Evolutionary conservation across 2,797 vertebrate species (phyloP), one percentile per base, ranked within the genome.

Genomic region (Mycteria americana): DNA sequence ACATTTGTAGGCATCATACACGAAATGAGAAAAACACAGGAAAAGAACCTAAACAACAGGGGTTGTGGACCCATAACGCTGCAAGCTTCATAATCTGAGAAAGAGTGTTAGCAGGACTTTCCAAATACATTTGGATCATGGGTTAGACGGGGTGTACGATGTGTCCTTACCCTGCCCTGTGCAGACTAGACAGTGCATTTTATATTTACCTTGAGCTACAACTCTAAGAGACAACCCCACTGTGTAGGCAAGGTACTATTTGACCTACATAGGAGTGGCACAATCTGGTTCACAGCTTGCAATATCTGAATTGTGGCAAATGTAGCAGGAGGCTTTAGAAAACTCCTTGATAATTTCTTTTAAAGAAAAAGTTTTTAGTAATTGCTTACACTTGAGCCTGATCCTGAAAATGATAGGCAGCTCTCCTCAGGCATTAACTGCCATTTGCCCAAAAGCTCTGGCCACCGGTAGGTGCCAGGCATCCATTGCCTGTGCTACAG

Each of bases 271-370:
- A 91, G 50, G n/a, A 79, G 69, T 10, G 63, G 45, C 65, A 69
- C 87, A 93, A 69, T 95, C 94, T 95, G 88, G 50, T 75, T 92
- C 92, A 78, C 82, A 93, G 93, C 60, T 88, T 92, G 87, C 62
- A 77, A 3, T 83, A 75, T 21, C 68, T 64, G 64, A 88, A 35
- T 23, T 27, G 37, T 78, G 51, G 73, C 39, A 85, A 92, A 76
- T 0, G 2, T 43, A 87, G 74, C n/a, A 87, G 77, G 39, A 87
- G 64, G 62, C 43, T 90, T 88, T 73, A 82, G 62, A 88, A 92
- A 91, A 62, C 13, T 46, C 57, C 50, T 27, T 41, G 28, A 13
- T 69, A 60, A 65, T 51, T 83, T 89, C 5, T 80, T 74, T 64
- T 27, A 69, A 68, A 83, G 33, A 46, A 72, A 31, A 79, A 57